Base-by-base conservation (phyloP, 2,888 invertebrate genomes). In the Lithophane semibrunnea region DNA sequence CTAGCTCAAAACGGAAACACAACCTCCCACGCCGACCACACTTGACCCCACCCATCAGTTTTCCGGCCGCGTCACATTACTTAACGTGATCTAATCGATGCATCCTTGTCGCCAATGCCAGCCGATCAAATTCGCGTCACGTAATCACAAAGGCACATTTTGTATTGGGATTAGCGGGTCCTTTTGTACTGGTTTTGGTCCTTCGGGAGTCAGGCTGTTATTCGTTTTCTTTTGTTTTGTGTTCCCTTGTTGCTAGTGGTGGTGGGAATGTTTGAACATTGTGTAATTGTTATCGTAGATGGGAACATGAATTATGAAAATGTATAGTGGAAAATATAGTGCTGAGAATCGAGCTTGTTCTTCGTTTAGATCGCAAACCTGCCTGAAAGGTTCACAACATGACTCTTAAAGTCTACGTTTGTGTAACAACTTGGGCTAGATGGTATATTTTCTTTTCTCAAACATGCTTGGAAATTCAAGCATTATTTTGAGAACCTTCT, bases 61-160 rank as follows among this genome's bases (percentile, higher is more conserved):
- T 80, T 70, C 84, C 76, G 52, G 13, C 77, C 77, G 71, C 84
- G 65, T 86, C 76, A 75, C 60, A 24, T 84, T 86, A 77, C 85
- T 85, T 80, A 79, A 77, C 73, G 49, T 76, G 84, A 83, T 89
- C 68, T 86, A 86, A 84, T 74, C 84, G 84, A 84, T 84, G 86
- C 85, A 91, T 92, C 92, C 93, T 93, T 93, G 93, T 85, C 79
- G 77, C 86, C 94, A 94, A 92, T 94, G 94, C 77, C 92, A 85
- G 58, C 2, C 16, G 42, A 37, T 16, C 63, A 54, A 74, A 93
- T 86, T 83, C 92, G 44, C 83, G 47, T 86, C 94, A 94, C 94
- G 94, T 93, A 82, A 61, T 82, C 91, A 92, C 94, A 94, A 94
- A 94, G 93, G 89, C 92, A 92, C 90, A 91, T 92, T 90, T 92